Conservation (phyloP, 2,113 vertebrate species). For the Ibidorhyncha struthersii region DNA sequence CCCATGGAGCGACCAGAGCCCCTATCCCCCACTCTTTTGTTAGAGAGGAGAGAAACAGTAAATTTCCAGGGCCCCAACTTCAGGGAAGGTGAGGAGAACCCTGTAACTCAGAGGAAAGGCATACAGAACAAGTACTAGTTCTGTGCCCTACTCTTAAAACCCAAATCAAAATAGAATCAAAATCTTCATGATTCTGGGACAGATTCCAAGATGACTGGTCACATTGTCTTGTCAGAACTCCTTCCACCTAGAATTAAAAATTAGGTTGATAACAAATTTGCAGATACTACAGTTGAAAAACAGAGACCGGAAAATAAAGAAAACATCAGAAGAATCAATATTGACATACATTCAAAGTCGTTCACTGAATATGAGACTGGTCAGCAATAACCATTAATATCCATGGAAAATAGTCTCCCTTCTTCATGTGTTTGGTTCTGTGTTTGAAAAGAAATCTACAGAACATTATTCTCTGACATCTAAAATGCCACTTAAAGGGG, state of each 20-base stretch:
- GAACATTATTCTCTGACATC: neutral
- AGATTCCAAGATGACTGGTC: neutral
- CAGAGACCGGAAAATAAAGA: neutral
- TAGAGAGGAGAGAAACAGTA: neutral
- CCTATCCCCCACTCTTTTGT: neutral
- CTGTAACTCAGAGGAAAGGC: neutral
- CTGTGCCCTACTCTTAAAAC: neutral
- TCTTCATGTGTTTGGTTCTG: neutral
- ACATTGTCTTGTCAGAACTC: neutral
- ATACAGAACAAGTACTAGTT: neutral
- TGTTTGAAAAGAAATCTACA: neutral
- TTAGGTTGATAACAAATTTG: neutral
- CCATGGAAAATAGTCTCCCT: neutral
- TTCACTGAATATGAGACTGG: neutral
- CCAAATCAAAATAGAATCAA: neutral
- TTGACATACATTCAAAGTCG: neutral
- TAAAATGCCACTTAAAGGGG: neutral
- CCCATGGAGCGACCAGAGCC: neutral
- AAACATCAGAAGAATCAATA: neutral
- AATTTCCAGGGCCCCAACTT: neutral
- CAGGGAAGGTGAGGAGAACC: neutral
- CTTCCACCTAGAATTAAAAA: neutral
- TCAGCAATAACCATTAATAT: neutral
- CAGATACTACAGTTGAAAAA: neutral
- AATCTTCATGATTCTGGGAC: neutral